Percentiles rank a stretch among this genome's conserved stretches.
Conservation (phyloP, 2,888 invertebrate species). For the Orthonychiurus folsomi region DNA sequence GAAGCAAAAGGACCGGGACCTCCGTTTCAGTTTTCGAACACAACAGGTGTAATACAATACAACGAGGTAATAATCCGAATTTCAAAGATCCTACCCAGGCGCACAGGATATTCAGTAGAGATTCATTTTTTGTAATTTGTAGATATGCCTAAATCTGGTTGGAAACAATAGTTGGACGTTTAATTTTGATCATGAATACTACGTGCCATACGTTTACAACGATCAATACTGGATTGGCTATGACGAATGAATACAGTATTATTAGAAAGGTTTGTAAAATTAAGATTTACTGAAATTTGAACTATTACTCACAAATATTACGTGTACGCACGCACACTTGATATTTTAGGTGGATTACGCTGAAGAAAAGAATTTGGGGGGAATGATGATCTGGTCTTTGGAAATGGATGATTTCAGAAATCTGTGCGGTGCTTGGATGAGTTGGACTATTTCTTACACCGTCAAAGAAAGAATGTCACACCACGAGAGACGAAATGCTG, state of each 20-base stretch:
- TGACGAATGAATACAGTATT: slow-evolving; percentile 10
- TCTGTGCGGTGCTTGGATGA: slow-evolving; percentile 5
- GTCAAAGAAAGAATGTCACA: neutral
- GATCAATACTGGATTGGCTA: slow-evolving; percentile 6
- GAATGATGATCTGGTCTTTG: slow-evolving; percentile 14
- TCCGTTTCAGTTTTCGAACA: neutral
- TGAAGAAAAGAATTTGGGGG: slow-evolving; percentile 2
- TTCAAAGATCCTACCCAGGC: neutral
- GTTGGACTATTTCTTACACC: neutral
- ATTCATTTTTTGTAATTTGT: slow-evolving; percentile 3
- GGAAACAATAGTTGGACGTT: neutral
- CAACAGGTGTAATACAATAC: slow-evolving; percentile 6
- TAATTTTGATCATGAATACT: slow-evolving; percentile 13
- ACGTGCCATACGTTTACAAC: slow-evolving; percentile 2
- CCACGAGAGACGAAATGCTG: neutral
- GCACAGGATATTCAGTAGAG: neutral
- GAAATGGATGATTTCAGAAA: slow-evolving; percentile 11
- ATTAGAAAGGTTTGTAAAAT: slow-evolving; percentile 7
- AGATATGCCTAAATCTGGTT: neutral
- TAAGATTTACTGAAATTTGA: no score
- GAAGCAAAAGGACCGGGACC: slow-evolving; percentile 7
- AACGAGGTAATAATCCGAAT: slow-evolving; percentile 6
- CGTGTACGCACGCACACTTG: no score
- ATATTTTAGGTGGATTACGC: slow-evolving; percentile 13
- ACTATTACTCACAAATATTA: no score